Conservation (phyloP, 2,797 vertebrate species). For the Sebastes oblongus region DNA sequence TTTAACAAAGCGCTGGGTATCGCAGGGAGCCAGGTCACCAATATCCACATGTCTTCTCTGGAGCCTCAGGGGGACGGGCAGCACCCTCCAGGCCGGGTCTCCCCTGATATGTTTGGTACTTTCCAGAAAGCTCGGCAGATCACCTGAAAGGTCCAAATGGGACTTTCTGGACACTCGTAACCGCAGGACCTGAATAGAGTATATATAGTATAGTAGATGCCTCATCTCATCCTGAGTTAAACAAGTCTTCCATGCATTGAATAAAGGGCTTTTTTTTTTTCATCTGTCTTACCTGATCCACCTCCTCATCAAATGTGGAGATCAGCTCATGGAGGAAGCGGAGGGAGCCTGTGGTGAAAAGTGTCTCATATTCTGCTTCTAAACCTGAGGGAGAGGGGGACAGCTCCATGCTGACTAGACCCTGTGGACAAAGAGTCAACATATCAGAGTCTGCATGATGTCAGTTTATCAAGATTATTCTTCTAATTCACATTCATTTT, state of each 20-base stretch:
- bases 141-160: conserved; percentile 77
- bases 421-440: conserved; percentile 34
- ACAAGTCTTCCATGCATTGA: not conserved
- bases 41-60: conserved; percentile 83
- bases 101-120: conserved; percentile 69
- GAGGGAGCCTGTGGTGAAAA: conserved; percentile 77
- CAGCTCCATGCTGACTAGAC: conserved; percentile 70
- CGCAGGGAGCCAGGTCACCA: conserved; percentile 82
- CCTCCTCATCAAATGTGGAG: conserved; percentile 78
- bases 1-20: conserved; percentile 75
- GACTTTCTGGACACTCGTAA: conserved; percentile 77
- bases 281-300: conserved; percentile 77
- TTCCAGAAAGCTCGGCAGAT: conserved; percentile 76
- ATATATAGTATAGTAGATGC: not conserved
- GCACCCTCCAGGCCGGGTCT: conserved; percentile 80
- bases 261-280: not conserved
- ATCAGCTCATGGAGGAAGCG: conserved; percentile 81
- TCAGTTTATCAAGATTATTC: not conserved
- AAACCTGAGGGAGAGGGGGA: conserved; percentile 74
- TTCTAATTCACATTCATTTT: not conserved
- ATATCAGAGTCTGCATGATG: not conserved
- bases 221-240: not conserved
- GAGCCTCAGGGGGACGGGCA: conserved; percentile 76
- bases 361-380: conserved; percentile 70
- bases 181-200: conserved; percentile 70